Evolutionary conservation across 2,888 invertebrate species (phyloP), one percentile per base, ranked within the genome.

Genomic region (Trachelus stipa): DNA sequence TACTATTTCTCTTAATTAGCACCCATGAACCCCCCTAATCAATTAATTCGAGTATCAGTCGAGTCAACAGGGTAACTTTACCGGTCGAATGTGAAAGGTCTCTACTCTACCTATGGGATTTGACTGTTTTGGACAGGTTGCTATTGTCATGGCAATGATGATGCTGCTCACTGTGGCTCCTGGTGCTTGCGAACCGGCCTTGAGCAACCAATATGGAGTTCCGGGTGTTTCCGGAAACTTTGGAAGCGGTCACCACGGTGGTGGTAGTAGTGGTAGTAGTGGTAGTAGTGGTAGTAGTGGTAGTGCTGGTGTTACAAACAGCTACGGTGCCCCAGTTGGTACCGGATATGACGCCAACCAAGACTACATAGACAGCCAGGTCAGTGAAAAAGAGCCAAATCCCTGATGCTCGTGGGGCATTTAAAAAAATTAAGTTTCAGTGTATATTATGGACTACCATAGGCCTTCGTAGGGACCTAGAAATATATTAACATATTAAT

Each of bases 311-410:
- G 82, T 86, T 81, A 88, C 87, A 75, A 89, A 88, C 84, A 88
- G 88, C 81, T 89, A 89, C 79, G 89, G 88, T 69, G 79, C 87
- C 75, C 88, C 89, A 77, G 77, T 87, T 75, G 86, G 84, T 81
- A 83, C 84, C 76, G 85, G 83, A 34, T 79, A 80, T 73, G 81
- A 80, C 69, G 78, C 69, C 68, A 31, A 90, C 78, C 91, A 91
- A 82, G 90, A 91, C 85, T 90, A 91, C 84, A 86, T 87, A 81
- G 91, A 91, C 82, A 89, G 86, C 79, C 90, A 91, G 89, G 91
- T 76, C 40, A 40, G 40, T 40, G 15, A 40, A 40, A 40, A 40
- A 40, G 4, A 15, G 15, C 15, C 40, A 40, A 40, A 40, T 15
- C 15, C 40, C 40, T 40, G 40, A 40, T 0, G 15, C 40, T 40